Conservation (phyloP, 2,888 invertebrate species). For the Melinaea marsaeus region DNA sequence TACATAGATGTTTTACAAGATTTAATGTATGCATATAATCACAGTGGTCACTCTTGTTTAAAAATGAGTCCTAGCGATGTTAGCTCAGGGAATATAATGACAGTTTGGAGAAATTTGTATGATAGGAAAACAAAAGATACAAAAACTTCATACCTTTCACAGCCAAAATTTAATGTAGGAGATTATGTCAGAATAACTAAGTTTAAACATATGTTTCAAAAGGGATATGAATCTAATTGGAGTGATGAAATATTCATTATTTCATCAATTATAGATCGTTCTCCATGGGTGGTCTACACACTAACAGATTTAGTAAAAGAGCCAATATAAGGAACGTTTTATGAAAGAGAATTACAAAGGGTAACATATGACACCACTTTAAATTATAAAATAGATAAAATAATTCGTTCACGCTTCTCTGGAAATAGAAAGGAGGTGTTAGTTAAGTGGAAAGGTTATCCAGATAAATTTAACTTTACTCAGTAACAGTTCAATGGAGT, state of each 20-base stretch:
- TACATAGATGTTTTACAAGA: slow-evolving; percentile 24
- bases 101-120: not conserved
- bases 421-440: no score
- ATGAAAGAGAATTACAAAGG: slow-evolving; percentile 37
- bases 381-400: slow-evolving; percentile 24
- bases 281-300: slow-evolving; percentile 31
- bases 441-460: no score
- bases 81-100: not conserved
- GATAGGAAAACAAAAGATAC: not conserved
- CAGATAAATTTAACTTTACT: slow-evolving; percentile 5
- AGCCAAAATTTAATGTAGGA: slow-evolving; percentile 20
- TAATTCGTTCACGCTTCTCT: no score
- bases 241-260: slow-evolving; percentile 38
- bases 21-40: not conserved
- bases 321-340: slow-evolving; percentile 34
- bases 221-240: slow-evolving; percentile 34
- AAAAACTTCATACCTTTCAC: not conserved
- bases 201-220: slow-evolving; percentile 33
- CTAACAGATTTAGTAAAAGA: slow-evolving; percentile 33
- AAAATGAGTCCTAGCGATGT: not conserved
- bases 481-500: slow-evolving; percentile 15
- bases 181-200: slow-evolving; percentile 35
- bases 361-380: slow-evolving; percentile 26
- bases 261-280: slow-evolving; percentile 25
- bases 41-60: no score